These are phyloP conservation scores for Leptinotarsa defecta DNA, from an alignment of 1,140 invertebrate species.

Conservation along the genomic window DNA sequence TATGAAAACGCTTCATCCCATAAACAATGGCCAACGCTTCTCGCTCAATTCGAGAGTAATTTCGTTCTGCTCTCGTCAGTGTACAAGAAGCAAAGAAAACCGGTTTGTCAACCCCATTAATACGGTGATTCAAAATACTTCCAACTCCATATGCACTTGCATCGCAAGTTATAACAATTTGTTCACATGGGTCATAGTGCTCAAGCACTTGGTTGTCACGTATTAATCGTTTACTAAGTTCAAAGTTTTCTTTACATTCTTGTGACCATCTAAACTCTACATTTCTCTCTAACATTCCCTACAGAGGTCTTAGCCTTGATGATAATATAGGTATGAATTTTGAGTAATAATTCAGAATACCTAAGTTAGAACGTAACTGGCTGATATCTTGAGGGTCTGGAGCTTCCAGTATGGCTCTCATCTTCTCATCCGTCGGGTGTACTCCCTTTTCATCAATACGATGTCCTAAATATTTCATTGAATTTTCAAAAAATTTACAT, in stretches of 20 bases:
- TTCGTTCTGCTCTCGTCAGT: slow-evolving; percentile 34
- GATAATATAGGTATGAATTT: slow-evolving; percentile 40
- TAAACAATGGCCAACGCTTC: slow-evolving; percentile 41
- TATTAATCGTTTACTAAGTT: slow-evolving; percentile 42
- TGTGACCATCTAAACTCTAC: slow-evolving; percentile 47
- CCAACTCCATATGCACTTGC: slow-evolving; percentile 51
- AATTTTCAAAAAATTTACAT: slow-evolving; percentile 30
- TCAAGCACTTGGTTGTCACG: slow-evolving; percentile 33
- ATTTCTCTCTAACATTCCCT: slow-evolving; percentile 41
- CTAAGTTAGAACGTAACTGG: slow-evolving; percentile 52
- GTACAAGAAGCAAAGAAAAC: too few relatives aligned
- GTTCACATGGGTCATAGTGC: slow-evolving; percentile 45
- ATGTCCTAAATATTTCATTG: slow-evolving; percentile 20
- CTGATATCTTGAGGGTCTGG: slow-evolving; percentile 46
- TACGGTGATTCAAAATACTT: slow-evolving; percentile 50
- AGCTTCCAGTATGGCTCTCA: slow-evolving; percentile 45
- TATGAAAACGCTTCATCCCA: slow-evolving; percentile 39
- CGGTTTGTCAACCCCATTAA: slow-evolving; percentile 44
- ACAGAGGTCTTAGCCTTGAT: slow-evolving; percentile 48
- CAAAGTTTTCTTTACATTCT: slow-evolving; percentile 47
- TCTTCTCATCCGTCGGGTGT: slow-evolving; percentile 52
- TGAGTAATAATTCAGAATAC: slow-evolving; percentile 53
- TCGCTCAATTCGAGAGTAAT: slow-evolving; percentile 38
- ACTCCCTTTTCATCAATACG: slow-evolving; percentile 48
- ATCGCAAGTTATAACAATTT: slow-evolving; percentile 49